Percentiles rank a stretch among this genome's conserved stretches.
Evolutionary conservation across 2,797 vertebrate species (phyloP).

Genomic region (Epinephelus awoara): DNA sequence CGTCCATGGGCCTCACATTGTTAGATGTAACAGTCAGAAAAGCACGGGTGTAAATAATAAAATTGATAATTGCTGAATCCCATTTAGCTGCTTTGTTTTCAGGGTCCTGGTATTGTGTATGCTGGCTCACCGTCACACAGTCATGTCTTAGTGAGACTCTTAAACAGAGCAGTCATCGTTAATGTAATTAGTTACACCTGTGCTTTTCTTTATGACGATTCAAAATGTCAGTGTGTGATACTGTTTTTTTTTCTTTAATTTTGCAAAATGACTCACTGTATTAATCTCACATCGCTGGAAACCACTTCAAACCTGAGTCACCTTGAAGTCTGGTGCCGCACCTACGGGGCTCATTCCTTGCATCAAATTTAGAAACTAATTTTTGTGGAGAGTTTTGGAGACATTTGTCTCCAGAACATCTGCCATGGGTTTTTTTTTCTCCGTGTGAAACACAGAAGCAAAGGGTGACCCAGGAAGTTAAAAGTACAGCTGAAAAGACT

Average conservation of each 20-base stretch:
- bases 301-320: neutral
- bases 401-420: slow-evolving; percentile 9
- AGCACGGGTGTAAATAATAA: slow-evolving; percentile 9
- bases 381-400: neutral
- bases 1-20: neutral
- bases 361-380: slow-evolving; percentile 1
- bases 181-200: slow-evolving; percentile 22
- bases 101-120: neutral
- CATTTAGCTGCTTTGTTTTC: slow-evolving; percentile 26
- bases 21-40: slow-evolving; percentile 11
- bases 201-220: slow-evolving; percentile 12
- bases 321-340: neutral
- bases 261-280: slow-evolving; percentile 1
- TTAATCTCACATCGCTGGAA: neutral
- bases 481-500: neutral
- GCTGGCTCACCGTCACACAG: neutral
- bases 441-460: neutral
- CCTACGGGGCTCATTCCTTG: neutral
- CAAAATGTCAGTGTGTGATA: slow-evolving; percentile 13
- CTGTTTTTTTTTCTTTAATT: neutral
- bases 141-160: neutral
- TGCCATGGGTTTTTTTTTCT: neutral
- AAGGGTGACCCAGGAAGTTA: neutral
- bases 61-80: slow-evolving; percentile 18
- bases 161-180: slow-evolving; percentile 1